Conservation (phyloP, 2,888 invertebrate species). For the Abrostola triplasia region DNA sequence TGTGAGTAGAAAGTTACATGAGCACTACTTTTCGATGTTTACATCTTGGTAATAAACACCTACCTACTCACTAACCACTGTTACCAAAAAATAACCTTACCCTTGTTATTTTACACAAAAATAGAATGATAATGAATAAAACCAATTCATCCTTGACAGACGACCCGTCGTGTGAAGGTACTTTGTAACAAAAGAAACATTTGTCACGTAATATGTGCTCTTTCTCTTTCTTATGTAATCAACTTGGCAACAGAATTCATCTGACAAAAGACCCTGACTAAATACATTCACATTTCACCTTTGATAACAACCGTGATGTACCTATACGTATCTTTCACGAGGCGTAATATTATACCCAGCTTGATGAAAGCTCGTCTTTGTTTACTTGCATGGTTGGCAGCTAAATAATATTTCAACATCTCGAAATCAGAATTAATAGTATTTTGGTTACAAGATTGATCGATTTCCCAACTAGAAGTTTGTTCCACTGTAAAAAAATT, state of each 20-base stretch:
- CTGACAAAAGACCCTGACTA: conserved; percentile 16
- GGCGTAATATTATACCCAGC: background rate
- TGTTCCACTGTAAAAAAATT: background rate
- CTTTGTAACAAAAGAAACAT: conserved; percentile 3
- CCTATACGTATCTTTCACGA: background rate
- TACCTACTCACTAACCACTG: background rate
- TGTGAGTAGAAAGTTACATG: background rate
- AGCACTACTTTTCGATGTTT: background rate
- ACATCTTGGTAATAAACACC: background rate
- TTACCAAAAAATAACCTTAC: background rate
- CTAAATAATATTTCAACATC: no score
- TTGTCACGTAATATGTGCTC: conserved; percentile 20
- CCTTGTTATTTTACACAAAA: background rate
- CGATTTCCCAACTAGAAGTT: background rate
- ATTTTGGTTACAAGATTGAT: no score
- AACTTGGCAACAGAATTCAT: conserved; percentile 20
- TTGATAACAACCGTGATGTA: background rate
- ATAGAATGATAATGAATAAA: conserved; percentile 7
- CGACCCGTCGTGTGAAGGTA: background rate
- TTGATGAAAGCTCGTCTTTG: background rate
- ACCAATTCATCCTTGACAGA: conserved; percentile 16
- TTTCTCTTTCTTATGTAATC: conserved; percentile 22
- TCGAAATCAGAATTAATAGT: no score
- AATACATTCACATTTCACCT: conserved; percentile 6
- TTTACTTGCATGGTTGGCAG: background rate